Conservation (phyloP, 2,888 invertebrate species). For the Ditula angustiorana region DNA sequence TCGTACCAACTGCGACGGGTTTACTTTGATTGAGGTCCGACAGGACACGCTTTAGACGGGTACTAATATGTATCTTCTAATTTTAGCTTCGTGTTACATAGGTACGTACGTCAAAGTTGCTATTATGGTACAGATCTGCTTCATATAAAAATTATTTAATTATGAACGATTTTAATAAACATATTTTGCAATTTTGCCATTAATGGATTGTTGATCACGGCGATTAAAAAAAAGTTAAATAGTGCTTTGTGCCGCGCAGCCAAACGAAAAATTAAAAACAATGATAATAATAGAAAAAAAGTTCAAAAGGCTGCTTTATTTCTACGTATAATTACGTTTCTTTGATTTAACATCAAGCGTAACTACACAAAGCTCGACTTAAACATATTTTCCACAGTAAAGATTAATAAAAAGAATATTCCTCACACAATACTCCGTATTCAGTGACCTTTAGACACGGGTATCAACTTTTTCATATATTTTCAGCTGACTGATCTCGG, state of each 20-base stretch:
- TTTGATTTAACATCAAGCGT: slow-evolving; percentile 8
- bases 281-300: background rate
- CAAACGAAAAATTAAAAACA: background rate
- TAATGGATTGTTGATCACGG: too few species aligned
- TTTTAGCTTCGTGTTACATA: slow-evolving; percentile 30
- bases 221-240: background rate
- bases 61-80: slow-evolving; percentile 48
- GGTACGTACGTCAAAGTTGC: background rate
- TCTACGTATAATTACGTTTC: slow-evolving; percentile 2
- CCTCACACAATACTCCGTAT: slow-evolving; percentile 6
- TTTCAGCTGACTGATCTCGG: slow-evolving; percentile 14
- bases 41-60: slow-evolving; percentile 53
- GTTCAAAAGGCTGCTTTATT: background rate
- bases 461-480: slow-evolving; percentile 26
- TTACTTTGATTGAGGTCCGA: slow-evolving; percentile 61
- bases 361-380: background rate
- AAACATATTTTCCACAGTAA: background rate
- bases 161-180: too few species aligned
- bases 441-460: slow-evolving; percentile 18
- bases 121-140: background rate
- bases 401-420: background rate
- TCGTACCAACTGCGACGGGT: slow-evolving; percentile 41
- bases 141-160: background rate
- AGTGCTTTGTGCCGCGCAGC: background rate
- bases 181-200: too few species aligned